A percentile compares a stretch with the other conserved stretches of the same genome.
Evolutionary conservation across 2,888 invertebrate genomes (phyloP).

Genomic region (Xanthia togata): DNA sequence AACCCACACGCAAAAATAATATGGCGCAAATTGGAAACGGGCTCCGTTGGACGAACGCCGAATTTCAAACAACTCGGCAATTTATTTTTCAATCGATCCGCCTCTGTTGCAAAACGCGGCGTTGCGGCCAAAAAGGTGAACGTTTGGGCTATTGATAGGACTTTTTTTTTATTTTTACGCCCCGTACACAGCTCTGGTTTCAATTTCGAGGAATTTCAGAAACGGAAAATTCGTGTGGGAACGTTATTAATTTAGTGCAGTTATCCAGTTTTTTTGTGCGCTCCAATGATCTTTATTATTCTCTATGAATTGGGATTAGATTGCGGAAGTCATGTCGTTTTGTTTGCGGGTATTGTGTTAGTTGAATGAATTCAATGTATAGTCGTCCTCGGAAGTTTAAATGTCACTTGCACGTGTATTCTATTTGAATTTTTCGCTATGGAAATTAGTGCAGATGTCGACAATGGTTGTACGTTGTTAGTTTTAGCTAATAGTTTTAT

Average conservation of each 20-base stretch:
- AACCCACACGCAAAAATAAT: slow-evolving; percentile 24
- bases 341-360: slow-evolving; percentile 2
- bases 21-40: slow-evolving; percentile 41
- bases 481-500: too few species aligned
- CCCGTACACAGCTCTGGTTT: slow-evolving; percentile 46
- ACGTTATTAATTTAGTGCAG: slow-evolving; percentile 58
- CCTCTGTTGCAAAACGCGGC: slow-evolving; percentile 48
- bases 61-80: slow-evolving; percentile 60
- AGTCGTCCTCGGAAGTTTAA: background rate
- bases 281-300: slow-evolving; percentile 35
- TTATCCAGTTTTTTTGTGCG: slow-evolving; percentile 42
- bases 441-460: too few species aligned
- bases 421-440: too few species aligned
- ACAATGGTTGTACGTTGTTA: too few species aligned
- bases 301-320: slow-evolving; percentile 40
- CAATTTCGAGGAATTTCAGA: slow-evolving; percentile 55
- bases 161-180: slow-evolving; percentile 43
- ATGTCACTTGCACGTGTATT: too few species aligned
- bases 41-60: slow-evolving; percentile 32
- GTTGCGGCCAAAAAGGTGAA: slow-evolving; percentile 64
- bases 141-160: slow-evolving; percentile 55
- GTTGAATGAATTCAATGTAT: slow-evolving; percentile 2
- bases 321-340: slow-evolving; percentile 23
- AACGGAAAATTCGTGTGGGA: slow-evolving; percentile 52
- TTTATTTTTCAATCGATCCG: slow-evolving; percentile 63